Evolutionary conservation across 2,888 invertebrate species (phyloP), one percentile per base, ranked within the genome.

Genomic region (Yponomeuta malinellus): DNA sequence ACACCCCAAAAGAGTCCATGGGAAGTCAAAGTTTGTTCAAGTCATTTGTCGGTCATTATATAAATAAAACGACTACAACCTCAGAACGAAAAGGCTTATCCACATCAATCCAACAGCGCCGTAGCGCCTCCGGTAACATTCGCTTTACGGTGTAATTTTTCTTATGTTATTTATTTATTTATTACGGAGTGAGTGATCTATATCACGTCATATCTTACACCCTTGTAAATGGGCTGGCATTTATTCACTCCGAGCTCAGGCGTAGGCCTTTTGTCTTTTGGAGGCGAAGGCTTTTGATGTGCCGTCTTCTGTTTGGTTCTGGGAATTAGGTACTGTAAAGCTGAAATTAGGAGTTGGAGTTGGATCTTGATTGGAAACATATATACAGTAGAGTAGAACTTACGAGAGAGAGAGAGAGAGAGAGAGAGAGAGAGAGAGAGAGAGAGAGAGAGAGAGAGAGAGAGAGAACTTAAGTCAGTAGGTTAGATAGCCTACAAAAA

Each of bases 91-190:
- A 70, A 68, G 15, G 75, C 68, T n/a, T 76, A 76, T 89, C 90
- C 87, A 85, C 74, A 76, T 72, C 73, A 81, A 0, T 2, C 81
- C 75, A 76, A 72, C 83, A 71, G 70, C 74, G 74, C 74, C 81
- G 76, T 75, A 85, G 81, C 86, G 91, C 91, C 92, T 90, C 91
- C 86, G 89, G 91, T 90, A 84, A 90, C 90, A 89, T 90, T 92
- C 92, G 91, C 86, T 91, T 92, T 91, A 89, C 89, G 90, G 87
- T 87, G 92, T 91, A 91, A 92, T 92, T 91, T 91, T 92, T 91
- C 92, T 90, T 91, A 85, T 84, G 90, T 91, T 92, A 91, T 91
- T 92, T 92, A 92, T 92, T 91, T 92, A 92, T 92, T 91, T 92
- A 92, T 92, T 90, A 89, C 89, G 81, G 77, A 85, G 86, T 90